These are phyloP conservation scores for Euplagia quadripunctaria DNA, from an alignment of 2,888 invertebrate species.

Conservation along the genomic window DNA sequence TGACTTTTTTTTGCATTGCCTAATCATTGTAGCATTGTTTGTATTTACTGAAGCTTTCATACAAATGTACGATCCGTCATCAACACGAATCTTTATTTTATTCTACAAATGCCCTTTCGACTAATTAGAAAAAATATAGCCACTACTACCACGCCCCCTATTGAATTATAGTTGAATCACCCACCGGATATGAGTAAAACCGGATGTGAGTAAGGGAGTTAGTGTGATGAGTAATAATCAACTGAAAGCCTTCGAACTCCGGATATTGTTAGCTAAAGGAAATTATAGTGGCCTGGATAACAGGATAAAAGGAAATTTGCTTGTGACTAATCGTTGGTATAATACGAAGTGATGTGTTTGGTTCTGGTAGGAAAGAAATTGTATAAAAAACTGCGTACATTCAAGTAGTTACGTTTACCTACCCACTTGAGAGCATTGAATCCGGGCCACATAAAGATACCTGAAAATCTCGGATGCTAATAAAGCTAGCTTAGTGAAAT, in stretches of 20 bases:
- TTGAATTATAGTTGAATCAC: conserved; percentile 21
- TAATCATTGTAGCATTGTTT: too few species aligned
- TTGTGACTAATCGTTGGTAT: conserved; percentile 9
- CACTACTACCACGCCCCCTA: conserved; percentile 34
- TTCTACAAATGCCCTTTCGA: conserved; percentile 14
- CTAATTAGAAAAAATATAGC: conserved; percentile 23
- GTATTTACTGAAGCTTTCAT: background rate
- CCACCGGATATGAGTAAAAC: conserved; percentile 30
- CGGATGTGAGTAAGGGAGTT: conserved; percentile 64
- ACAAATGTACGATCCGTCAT: background rate
- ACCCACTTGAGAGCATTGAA: too few species aligned
- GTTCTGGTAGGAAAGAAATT: conserved; percentile 1
- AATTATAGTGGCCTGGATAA: conserved; percentile 56
- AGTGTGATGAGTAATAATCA: conserved; percentile 68
- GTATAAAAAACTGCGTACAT: background rate
- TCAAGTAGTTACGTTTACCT: too few species aligned
- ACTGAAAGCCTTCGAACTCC: conserved; percentile 74
- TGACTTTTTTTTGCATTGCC: too few species aligned
- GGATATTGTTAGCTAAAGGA: conserved; percentile 76
- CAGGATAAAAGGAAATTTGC: conserved; percentile 69
- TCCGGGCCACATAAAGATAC: too few species aligned
- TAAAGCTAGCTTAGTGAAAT: too few species aligned
- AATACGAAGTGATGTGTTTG: conserved; percentile 3
- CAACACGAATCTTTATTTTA: conserved; percentile 25
- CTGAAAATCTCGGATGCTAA: too few species aligned